Conservation (phyloP, 2,113 vertebrate species). For the Lontra canadensis region DNA sequence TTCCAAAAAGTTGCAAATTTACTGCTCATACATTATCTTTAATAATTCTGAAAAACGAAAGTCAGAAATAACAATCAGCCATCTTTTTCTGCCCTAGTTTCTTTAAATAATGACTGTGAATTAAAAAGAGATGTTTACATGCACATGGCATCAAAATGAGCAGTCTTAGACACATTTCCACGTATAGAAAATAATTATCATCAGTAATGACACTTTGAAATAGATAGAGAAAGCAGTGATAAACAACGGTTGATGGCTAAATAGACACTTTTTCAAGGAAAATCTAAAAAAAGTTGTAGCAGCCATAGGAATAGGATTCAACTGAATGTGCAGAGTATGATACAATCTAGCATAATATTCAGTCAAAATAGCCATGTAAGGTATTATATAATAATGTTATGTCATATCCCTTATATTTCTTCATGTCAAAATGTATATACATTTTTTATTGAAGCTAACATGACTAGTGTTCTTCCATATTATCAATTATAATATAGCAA, state of each 20-base stretch:
- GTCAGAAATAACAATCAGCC: not conserved
- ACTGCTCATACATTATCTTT: not conserved
- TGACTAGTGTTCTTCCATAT: constrained; percentile 42
- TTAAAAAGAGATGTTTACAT: not conserved
- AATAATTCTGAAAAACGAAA: not conserved
- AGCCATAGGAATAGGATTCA: not conserved
- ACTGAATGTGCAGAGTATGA: not conserved
- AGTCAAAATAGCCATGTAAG: not conserved
- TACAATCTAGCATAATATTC: not conserved
- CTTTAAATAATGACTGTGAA: not conserved
- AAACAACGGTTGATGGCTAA: not conserved
- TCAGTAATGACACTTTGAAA: not conserved
- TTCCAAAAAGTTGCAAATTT: not conserved
- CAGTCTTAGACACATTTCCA: not conserved
- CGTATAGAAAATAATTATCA: not conserved
- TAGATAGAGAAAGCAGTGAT: not conserved
- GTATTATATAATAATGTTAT: not conserved
- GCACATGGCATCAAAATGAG: not conserved
- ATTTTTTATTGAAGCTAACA: constrained; percentile 52
- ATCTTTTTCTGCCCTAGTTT: not conserved
- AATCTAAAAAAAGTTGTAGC: not conserved
- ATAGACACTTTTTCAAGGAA: not conserved
- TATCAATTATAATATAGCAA: constrained; percentile 65
- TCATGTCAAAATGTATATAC: not conserved
- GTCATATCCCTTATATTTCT: not conserved